A percentile compares a stretch with the other conserved stretches of the same genome.
Conservation (phyloP, 2,888 invertebrate species). For the Crocallis elinguaria region DNA sequence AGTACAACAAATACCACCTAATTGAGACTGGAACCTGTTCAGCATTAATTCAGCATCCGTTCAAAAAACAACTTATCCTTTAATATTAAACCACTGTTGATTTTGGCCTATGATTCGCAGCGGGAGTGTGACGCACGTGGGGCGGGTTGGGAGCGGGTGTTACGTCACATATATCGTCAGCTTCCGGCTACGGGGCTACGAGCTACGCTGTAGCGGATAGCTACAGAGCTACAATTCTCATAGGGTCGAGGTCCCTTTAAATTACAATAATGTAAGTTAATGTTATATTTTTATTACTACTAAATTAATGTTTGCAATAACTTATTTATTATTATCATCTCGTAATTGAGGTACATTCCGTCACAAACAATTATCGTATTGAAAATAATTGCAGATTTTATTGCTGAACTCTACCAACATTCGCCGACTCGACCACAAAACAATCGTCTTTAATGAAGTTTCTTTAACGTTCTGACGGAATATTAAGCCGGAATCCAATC, state of each 20-base stretch:
- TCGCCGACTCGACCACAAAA: conserved; percentile 10
- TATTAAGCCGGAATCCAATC: conserved; percentile 52
- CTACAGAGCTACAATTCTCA: conserved; percentile 23
- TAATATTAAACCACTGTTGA: conserved; percentile 61
- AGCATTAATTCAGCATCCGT: conserved; percentile 14
- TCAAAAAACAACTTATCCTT: conserved; percentile 9
- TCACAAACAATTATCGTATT: too few species aligned
- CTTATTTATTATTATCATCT: too few species aligned
- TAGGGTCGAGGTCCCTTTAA: conserved; percentile 15
- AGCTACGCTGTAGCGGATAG: conserved; percentile 48
- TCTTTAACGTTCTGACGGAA: conserved; percentile 24
- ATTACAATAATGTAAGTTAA: conserved; percentile 1
- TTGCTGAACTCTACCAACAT: not conserved
- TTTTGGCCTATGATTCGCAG: conserved; percentile 69
- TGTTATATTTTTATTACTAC: not conserved
- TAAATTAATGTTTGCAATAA: too few species aligned
- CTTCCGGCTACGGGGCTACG: conserved; percentile 42
- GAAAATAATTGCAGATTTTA: not conserved
- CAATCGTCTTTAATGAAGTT: conserved; percentile 23
- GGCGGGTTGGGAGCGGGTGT: conserved; percentile 66
- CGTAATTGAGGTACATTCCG: too few species aligned
- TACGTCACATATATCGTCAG: conserved; percentile 74
- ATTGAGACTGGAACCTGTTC: not conserved
- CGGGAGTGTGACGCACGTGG: conserved; percentile 58
- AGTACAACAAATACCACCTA: too few species aligned